Evolutionary conservation across 2,797 vertebrate genomes (phyloP), one percentile per base, ranked within the genome.

Genomic region (Cacajao melanocephalus): DNA sequence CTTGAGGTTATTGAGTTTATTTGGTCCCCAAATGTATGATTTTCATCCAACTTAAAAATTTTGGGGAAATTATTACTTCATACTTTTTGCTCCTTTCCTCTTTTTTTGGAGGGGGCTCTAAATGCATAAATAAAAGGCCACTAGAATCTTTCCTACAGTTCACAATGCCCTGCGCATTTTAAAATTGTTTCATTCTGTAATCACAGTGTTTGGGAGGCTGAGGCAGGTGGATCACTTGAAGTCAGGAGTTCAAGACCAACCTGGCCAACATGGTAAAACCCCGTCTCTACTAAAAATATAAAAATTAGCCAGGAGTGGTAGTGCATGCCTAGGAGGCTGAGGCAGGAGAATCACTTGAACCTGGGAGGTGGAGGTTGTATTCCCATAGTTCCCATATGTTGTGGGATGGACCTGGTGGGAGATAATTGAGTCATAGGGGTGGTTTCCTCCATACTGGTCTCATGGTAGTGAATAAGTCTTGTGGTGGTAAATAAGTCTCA

Each of bases 361-460:
- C 30, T 0, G 0, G 30, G 15, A 67, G 30, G 33, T 4, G 1
- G 15, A 67, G 61, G 33, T n/a, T 67, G 14, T 33, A n/a, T 67
- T 17, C 30, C 15, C 33, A 17, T 67, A 17, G n/a, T 17, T 17
- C 33, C 30, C 61, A 67, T 15, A 67, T n/a, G 61, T 67, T 15
- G 33, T 67, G 7, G 33, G 33, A n/a, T 1, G 61, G 14, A 64
- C 6, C 61, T 7, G 61, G 61, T 64, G 13, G 30, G 30, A 67
- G 61, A 33, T 67, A 8, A 67, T 17, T 33, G 30, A 67, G 7
- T 67, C 61, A 67, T 67, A 17, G 30, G 7, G 30, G 30, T 4
- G 0, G 15, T n/a, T 67, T 67, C 61, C 15, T 33, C 61, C 30
- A 4, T 17, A 33, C 30, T n/a, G 7, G n/a, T 67, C 61, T 67